These are phyloP conservation scores for Temnothorax curvispinosus DNA, from an alignment of 1,140 invertebrate species.

Conservation along the genomic window DNA sequence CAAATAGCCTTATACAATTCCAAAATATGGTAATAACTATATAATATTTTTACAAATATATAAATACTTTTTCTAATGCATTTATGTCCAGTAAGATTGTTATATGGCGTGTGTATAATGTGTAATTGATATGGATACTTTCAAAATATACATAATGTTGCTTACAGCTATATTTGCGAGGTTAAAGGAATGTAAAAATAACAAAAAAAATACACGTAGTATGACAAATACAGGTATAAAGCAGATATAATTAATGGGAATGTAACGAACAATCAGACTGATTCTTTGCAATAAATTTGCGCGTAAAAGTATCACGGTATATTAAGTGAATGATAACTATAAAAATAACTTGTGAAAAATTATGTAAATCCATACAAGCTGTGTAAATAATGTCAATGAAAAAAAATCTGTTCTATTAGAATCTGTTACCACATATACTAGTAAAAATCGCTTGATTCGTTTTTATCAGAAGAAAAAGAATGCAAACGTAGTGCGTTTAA, in stretches of 20 bases:
- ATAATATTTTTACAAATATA: constrained; percentile 60
- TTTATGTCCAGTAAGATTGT: constrained; percentile 31
- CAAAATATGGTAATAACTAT: constrained; percentile 64
- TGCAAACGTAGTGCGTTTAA: constrained; percentile 34
- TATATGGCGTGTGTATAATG: constrained; percentile 44
- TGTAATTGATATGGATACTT: constrained; percentile 56
- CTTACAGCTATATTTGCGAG: constrained; percentile 26
- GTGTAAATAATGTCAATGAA: background rate
- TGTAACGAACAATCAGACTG: constrained; percentile 4
- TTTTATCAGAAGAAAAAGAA: constrained; percentile 2
- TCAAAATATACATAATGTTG: constrained; percentile 50
- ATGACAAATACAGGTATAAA: constrained; percentile 14
- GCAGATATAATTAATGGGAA: background rate
- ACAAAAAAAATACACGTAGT: background rate
- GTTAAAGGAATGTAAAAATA: constrained; percentile 35
- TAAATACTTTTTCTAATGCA: constrained; percentile 50
- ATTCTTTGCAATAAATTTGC: constrained; percentile 3
- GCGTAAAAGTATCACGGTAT: background rate
- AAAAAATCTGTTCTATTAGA: background rate
- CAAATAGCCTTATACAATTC: constrained; percentile 57
- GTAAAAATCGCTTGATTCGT: constrained; percentile 26
- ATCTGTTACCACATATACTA: background rate
- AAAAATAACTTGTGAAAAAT: constrained; percentile 15
- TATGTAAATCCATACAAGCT: background rate
- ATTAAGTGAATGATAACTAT: background rate